These are phyloP conservation scores for Phoxinus dragarum DNA, from an alignment of 2,797 vertebrate species.

Conservation along the genomic window DNA sequence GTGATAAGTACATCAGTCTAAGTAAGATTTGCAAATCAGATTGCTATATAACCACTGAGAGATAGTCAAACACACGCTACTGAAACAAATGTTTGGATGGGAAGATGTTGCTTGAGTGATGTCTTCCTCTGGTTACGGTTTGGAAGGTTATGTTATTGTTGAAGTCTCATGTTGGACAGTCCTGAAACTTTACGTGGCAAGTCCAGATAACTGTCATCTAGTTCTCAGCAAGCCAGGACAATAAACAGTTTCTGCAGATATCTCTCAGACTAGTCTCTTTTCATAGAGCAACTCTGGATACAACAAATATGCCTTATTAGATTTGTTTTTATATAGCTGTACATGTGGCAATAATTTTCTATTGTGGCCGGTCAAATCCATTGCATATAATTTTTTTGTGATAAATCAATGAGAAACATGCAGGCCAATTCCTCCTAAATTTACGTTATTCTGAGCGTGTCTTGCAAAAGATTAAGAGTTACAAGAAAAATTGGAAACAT, in stretches of 20 bases:
- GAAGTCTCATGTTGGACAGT: slow-evolving; percentile 67
- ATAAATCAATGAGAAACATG: slow-evolving; percentile 66
- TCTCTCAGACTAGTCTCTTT: slow-evolving; percentile 70
- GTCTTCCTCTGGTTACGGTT: slow-evolving; percentile 62
- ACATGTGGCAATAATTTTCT: slow-evolving; percentile 67
- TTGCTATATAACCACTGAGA: slow-evolving; percentile 39
- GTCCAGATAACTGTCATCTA: slow-evolving; percentile 55
- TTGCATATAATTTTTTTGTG: slow-evolving; percentile 39
- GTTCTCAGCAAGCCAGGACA: slow-evolving; percentile 67
- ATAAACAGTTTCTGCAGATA: slow-evolving; percentile 63
- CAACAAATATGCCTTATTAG: slow-evolving; percentile 66
- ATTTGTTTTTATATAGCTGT: slow-evolving; percentile 65
- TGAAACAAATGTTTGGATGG: slow-evolving; percentile 28
- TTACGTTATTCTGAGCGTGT: background rate
- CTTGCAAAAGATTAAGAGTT: background rate
- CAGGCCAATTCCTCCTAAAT: slow-evolving; percentile 19
- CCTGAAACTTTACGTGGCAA: slow-evolving; percentile 70
- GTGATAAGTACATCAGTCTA: slow-evolving; percentile 33
- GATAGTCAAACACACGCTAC: slow-evolving; percentile 38
- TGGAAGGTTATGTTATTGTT: slow-evolving; percentile 66
- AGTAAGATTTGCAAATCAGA: slow-evolving; percentile 37
- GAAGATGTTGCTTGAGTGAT: slow-evolving; percentile 53
- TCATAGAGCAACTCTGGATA: slow-evolving; percentile 69
- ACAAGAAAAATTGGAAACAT: background rate
- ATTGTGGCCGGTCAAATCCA: slow-evolving; percentile 43